Percentiles rank a stretch among this genome's conserved stretches.
Conservation (phyloP, 2,797 vertebrate genomes). For the Coccyzus lansbergi region DNA sequence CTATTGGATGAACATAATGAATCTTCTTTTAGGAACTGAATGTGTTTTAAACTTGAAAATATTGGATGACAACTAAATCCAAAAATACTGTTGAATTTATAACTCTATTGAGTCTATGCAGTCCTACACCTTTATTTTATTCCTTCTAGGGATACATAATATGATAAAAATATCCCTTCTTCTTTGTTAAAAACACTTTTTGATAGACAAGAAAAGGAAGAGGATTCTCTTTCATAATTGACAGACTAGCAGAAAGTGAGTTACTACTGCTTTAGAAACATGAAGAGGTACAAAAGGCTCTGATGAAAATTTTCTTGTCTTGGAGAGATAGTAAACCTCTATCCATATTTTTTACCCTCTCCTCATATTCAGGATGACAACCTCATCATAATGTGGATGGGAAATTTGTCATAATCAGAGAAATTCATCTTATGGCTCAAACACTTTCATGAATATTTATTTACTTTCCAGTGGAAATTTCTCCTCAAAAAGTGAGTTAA, state of each 20-base stretch:
- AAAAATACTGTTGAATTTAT: neutral
- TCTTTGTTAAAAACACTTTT: neutral
- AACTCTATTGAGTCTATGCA: neutral
- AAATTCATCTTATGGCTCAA: constrained; percentile 11
- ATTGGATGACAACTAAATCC: neutral
- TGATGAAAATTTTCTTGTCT: neutral
- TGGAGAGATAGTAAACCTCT: neutral
- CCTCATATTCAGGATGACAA: neutral
- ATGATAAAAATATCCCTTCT: neutral
- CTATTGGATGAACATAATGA: neutral
- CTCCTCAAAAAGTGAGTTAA: neutral
- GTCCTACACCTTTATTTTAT: neutral
- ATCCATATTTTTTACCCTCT: neutral
- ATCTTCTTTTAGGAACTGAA: neutral
- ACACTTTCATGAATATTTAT: constrained; percentile 40
- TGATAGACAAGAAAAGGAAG: neutral
- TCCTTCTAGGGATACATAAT: neutral
- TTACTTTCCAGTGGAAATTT: constrained; percentile 52
- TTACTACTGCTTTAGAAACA: neutral
- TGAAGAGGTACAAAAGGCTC: neutral
- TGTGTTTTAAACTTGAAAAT: neutral
- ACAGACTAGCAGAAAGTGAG: neutral
- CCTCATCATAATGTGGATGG: neutral
- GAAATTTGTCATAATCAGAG: constrained; percentile 41
- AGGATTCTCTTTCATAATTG: neutral